Base-by-base conservation (phyloP, 1,140 invertebrate species). In the Leptestheria dahalacensis region DNA sequence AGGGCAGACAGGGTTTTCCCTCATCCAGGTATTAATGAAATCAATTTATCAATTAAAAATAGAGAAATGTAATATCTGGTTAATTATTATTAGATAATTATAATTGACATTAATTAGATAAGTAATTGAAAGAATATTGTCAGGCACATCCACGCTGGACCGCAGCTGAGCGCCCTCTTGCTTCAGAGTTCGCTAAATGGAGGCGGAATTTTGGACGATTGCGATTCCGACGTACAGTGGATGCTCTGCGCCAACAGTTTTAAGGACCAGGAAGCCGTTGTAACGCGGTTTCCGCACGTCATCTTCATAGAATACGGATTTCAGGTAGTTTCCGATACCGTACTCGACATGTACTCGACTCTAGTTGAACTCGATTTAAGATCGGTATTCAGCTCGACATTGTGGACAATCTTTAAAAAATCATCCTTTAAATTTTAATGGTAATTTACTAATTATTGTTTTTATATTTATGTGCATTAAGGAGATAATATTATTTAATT, bases 251-350 rank as follows among this genome's bases (percentile, higher is more conserved):
- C 75, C 11, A 80, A 80, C 65, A 73, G 74, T 21, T 71, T 78
- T 41, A 64, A 48, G 21, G 65, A 66, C 21, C 61, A 66, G 65
- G 69, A 33, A 67, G 72, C 60, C 71, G 71, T 64, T 9, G 66
- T 68, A 12, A 74, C 70, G 63, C 68, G 82, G 61, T 80, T 80
- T 21, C 73, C 73, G 15, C 77, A 80, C 66, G 71, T 81, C 52
- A 73, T 82, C 60, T 72, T 83, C 26, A 75, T 80, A 11, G 79
- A 83, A 67, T 83, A 82, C 68, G 80, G 80, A 33, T 80, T 82
- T 69, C 72, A 76, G 69, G 75, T 82, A 66, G 47, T 20, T 18
- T 20, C n/a, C 9, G 20, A 59, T 52, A 46, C 47, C 59, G 41
- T 21, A n/a, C 25, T n/a, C n/a, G n/a, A n/a, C n/a, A n/a, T n/a